Base-by-base conservation (phyloP, 2,797 vertebrate genomes). In the Pseudotriccus pelzelni region DNA sequence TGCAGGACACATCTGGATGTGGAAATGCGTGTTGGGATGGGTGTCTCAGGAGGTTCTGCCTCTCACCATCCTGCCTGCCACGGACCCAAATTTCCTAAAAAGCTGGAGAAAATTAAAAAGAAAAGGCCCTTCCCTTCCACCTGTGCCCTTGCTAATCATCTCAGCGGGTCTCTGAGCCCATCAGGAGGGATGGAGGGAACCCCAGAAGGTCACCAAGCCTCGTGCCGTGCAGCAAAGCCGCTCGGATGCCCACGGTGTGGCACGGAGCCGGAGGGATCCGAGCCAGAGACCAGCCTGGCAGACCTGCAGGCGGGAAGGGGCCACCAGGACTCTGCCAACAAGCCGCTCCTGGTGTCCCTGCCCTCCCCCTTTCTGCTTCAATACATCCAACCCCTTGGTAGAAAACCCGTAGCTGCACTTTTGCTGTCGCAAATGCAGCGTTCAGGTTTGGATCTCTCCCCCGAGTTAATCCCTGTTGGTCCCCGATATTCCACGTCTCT, bases 211-310 rank as follows among this genome's bases (percentile, higher is more conserved):
- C 16, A 2, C 68, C 6, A 23, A 52, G 59, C 56, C 47, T 60
- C 32, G 0, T 44, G 84, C 36, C 27, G 58, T 19, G 32, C 36
- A 5, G 56, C 68, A 25, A 25, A 76, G 60, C 60, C 89, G 3
- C 20, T 63, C 6, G 1, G 47, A 76, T 60, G 60, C 52, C 68
- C 72, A 2, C 0, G 2, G 34, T 11, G 2, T 14, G 82, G 90
- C 89, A 69, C 2, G 0, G 49, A 85, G 64, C 72, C 1, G 0
- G 16, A 1, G 1, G 3, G 74, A 82, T 58, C 46, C 0, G 0
- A 56, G 92, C 89, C 95, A 87, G 59, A 79, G 64, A n/a, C 28
- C 74, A 19, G 89, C 20, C 68, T 73, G 6, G 2, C 87, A 87
- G 88, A 37, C 24, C 91, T 56, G 43, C 17, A 14, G 56, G 67